Conservation (phyloP, 1,140 invertebrate species). For the Bombus difficillimus region DNA sequence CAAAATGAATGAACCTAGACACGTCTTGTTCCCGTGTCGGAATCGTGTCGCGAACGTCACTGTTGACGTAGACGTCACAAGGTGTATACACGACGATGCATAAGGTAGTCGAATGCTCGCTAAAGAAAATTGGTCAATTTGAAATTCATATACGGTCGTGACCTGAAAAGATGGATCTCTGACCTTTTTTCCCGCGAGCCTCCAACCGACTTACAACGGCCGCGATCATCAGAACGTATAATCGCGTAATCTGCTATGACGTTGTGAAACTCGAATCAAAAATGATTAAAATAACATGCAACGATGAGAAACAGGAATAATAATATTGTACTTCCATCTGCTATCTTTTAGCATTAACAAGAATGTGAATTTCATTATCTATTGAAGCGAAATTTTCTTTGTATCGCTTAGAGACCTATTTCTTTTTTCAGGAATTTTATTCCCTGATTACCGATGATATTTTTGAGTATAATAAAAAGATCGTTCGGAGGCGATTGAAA, state of each 20-base stretch:
- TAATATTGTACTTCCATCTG: no score
- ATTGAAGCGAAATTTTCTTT: no score
- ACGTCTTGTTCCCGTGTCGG: neutral
- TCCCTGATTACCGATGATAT: no score
- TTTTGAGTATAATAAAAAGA: no score
- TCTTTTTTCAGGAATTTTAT: no score
- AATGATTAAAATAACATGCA: neutral
- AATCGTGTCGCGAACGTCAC: conserved; percentile 39
- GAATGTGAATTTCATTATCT: no score
- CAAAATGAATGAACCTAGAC: no score
- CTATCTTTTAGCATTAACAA: no score
- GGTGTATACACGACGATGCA: conserved; percentile 46
- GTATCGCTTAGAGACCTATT: no score
- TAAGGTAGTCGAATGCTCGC: conserved; percentile 60
- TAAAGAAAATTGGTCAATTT: conserved; percentile 77
- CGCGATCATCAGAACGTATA: conserved; percentile 11
- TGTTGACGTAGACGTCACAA: conserved; percentile 2
- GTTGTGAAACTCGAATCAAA: conserved; percentile 20
- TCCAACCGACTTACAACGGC: conserved; percentile 28
- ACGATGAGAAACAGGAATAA: neutral
- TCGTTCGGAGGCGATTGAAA: conserved; percentile 4
- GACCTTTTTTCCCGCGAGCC: conserved; percentile 74
- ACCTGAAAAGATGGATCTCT: conserved; percentile 79
- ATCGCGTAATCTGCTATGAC: conserved; percentile 1
- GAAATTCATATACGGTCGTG: conserved; percentile 81